These are phyloP conservation scores for Hecatera dysodea DNA, from an alignment of 2,888 invertebrate genomes.

Conservation along the genomic window DNA sequence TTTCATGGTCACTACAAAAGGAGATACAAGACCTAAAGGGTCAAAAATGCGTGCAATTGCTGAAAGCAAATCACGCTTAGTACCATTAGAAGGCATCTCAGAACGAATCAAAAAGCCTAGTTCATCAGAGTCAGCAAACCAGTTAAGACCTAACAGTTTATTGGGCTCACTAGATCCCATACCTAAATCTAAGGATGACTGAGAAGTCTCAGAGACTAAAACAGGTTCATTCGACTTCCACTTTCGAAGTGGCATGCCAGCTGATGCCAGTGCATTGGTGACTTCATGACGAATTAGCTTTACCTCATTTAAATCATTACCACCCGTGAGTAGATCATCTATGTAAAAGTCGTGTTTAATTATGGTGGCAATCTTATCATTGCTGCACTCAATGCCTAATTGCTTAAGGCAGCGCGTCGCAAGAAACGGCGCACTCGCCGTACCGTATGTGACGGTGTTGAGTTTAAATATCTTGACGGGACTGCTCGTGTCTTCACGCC, in stretches of 20 bases:
- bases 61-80: not conserved
- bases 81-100: not conserved
- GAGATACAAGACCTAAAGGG: not conserved
- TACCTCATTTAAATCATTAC: slow-evolving; percentile 31
- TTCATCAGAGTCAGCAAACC: not conserved
- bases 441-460: not conserved
- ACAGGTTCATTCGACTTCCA: not conserved
- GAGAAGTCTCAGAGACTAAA: not conserved
- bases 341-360: not conserved
- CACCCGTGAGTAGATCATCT: not conserved
- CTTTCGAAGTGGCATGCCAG: slow-evolving; percentile 9
- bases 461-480: not conserved
- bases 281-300: slow-evolving; percentile 27
- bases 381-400: not conserved
- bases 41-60: not conserved
- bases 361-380: not conserved
- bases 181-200: not conserved
- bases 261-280: slow-evolving; percentile 18
- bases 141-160: slow-evolving; percentile 1
- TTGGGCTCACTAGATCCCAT: slow-evolving; percentile 4
- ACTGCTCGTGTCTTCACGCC: not conserved
- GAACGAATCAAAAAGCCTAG: not conserved
- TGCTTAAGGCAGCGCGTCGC: slow-evolving; percentile 1
- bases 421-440: not conserved
- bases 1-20: not conserved